Base-by-base conservation (phyloP, 2,888 invertebrate genomes). In the Criorhina ranunculi region DNA sequence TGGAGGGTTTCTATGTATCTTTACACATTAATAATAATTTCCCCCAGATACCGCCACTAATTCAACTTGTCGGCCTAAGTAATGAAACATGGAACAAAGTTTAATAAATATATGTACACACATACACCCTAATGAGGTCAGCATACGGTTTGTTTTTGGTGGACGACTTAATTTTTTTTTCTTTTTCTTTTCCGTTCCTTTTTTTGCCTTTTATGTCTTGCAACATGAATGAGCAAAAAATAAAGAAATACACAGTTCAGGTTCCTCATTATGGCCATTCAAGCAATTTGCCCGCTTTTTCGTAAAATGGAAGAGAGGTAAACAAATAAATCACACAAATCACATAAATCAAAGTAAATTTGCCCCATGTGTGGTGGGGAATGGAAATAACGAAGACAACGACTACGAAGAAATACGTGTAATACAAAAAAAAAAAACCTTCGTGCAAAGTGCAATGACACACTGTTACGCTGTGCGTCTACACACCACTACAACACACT, bases 401-500 rank as follows among this genome's bases (percentile, higher is more conserved):
- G 12, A 53, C 24, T 24, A 53, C 15, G n/a, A 15, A 44, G 24
- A 4, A 24, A 24, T 24, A 24, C 24, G 24, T 24, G 24, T 33
- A 46, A 11, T n/a, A 29, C 33, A 9, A 64, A 2, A 29, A 44
- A 9, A 64, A 2, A 53, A 64, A 66, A 75, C 55, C 55, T n/a
- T 35, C 66, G 76, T 76, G 76, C 67, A 59, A 75, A 76, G 76
- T 76, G 76, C 76, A 76, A 59, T 67, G 76, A 76, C 76, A 76
- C 59, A 40, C 9, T 19, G 66, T 76, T 76, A 67, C 66, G 66
- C 51, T 4, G 24, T 4, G 24, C 24, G 24, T 24, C 24, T 1
- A 3, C 24, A n/a, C 4, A 24, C 24, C 24, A 24, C 24, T 24
- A 24, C 24, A 1, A 24, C 24, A 24, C 24, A 24, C 24, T 24